Evolutionary conservation across 2,888 invertebrate genomes (phyloP), one percentile per base, ranked within the genome.

Genomic region (Norana najaformis): DNA sequence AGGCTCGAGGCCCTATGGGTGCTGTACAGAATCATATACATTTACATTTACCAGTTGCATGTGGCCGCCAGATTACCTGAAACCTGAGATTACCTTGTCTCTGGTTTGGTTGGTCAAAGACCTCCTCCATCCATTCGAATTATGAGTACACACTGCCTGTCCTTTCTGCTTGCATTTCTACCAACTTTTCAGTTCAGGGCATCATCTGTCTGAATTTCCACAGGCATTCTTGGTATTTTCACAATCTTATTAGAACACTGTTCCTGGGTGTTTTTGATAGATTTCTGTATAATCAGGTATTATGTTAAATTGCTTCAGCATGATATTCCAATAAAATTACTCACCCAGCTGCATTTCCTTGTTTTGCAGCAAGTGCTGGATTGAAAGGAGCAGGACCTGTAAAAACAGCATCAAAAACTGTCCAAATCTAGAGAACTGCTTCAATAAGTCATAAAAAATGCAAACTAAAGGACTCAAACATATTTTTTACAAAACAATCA

Each of bases 291-390:
- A 69, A 69, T 69, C 69, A 8, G 13, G 69, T n/a, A 69, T 69
- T n/a, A 30, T 8, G 47, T 18, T 89, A 41, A 39, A 88, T 34
- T 41, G 30, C n/a, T 69, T 69, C 69, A 69, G 30, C n/a, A 69
- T n/a, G 11, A 69, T 69, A n/a, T n/a, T 69, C n/a, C 69, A 69
- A 69, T n/a, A n/a, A n/a, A 69, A 47, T 47, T 69, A 30, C 85
- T 85, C 37, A 85, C 85, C 85, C 85, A 8, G 85, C 85, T 36
- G 85, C 85, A 85, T 36, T 37, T 36, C 85, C 85, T 23, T 85
- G 85, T 85, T 85, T 85, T 85, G 85, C 85, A 85, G 85, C 85
- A 85, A 85, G 85, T 85, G 18, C 36, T 85, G 85, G 85, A 37
- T 85, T 85, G 36, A 85, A 1, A 0, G 85, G 85, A 85, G 85